A percentile compares a stretch with the other conserved stretches of the same genome.
Evolutionary conservation across 1,140 invertebrate species (phyloP).

Genomic region (Mamestra configurata): DNA sequence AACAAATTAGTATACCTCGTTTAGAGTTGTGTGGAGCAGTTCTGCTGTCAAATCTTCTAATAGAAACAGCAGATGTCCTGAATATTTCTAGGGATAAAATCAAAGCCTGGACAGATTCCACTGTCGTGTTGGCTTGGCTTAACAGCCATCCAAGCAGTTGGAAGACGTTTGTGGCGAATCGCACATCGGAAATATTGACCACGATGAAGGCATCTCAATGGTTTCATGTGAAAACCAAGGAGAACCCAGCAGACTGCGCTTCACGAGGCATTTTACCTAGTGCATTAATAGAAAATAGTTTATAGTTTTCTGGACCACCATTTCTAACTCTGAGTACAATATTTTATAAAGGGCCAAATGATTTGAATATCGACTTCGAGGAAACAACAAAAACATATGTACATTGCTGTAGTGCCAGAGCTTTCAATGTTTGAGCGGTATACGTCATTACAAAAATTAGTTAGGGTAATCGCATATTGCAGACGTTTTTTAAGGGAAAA

Average conservation of each 20-base stretch:
- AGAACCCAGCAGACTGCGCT: too few species aligned
- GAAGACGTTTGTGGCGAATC: slow-evolving; percentile 34
- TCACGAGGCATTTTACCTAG: too few species aligned
- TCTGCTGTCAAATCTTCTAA: too few species aligned
- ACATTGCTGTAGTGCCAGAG: not conserved
- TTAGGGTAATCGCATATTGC: slow-evolving; percentile 31
- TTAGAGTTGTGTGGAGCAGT: too few species aligned
- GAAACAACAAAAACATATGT: slow-evolving; percentile 13
- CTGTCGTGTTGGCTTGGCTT: too few species aligned
- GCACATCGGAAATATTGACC: slow-evolving; percentile 25
- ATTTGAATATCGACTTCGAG: slow-evolving; percentile 20
- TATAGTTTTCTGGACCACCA: slow-evolving; percentile 41
- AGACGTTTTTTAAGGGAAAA: slow-evolving; percentile 28
- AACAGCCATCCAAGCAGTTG: too few species aligned
- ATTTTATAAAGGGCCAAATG: slow-evolving; percentile 15
- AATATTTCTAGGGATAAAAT: too few species aligned
- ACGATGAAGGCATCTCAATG: too few species aligned
- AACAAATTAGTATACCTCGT: not conserved
- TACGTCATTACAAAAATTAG: slow-evolving; percentile 10
- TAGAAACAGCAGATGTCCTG: too few species aligned
- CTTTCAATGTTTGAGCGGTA: slow-evolving; percentile 1
- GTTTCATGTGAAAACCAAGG: too few species aligned
- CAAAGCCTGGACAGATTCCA: too few species aligned
- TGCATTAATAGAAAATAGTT: not conserved
- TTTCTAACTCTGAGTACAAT: slow-evolving; percentile 29